Evolutionary conservation across 2,113 vertebrate genomes (phyloP).

Genomic region (Pseudorectes ferrugineus): DNA sequence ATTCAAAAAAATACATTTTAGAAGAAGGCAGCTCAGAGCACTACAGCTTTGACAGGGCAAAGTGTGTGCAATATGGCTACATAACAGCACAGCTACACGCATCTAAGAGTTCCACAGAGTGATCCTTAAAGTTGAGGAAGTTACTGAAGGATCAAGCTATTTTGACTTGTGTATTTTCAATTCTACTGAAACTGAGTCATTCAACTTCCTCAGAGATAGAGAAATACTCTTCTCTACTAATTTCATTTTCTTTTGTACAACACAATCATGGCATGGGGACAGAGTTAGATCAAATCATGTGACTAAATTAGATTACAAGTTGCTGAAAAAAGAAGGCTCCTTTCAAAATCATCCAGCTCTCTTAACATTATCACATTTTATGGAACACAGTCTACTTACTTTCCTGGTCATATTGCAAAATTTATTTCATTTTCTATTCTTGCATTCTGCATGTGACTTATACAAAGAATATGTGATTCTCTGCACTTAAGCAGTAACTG

Average conservation of each 20-base stretch:
- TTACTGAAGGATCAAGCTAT: not conserved
- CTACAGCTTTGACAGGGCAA: not conserved
- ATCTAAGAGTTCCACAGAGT: fast-evolving
- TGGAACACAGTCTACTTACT: not conserved
- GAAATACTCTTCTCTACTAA: not conserved
- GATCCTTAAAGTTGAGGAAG: not conserved
- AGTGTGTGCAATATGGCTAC: not conserved
- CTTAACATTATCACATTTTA: not conserved
- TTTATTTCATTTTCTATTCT: not conserved
- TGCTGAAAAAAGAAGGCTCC: not conserved
- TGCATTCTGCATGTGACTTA: not conserved
- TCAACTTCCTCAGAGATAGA: not conserved
- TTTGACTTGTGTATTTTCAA: not conserved
- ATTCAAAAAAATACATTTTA: not conserved
- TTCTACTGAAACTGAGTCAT: not conserved
- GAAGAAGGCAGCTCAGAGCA: not conserved
- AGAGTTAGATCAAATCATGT: not conserved
- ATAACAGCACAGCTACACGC: not conserved
- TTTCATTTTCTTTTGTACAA: not conserved
- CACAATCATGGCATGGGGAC: not conserved
- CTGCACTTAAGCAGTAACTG: not conserved
- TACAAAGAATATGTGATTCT: not conserved
- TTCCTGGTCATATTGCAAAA: not conserved
- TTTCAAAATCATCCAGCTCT: not conserved
- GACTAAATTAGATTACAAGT: not conserved